phyloP scores from a whole-genome alignment of 2,888 invertebrate genomes.

The Gymnoscelis rufifasciata region DNA sequence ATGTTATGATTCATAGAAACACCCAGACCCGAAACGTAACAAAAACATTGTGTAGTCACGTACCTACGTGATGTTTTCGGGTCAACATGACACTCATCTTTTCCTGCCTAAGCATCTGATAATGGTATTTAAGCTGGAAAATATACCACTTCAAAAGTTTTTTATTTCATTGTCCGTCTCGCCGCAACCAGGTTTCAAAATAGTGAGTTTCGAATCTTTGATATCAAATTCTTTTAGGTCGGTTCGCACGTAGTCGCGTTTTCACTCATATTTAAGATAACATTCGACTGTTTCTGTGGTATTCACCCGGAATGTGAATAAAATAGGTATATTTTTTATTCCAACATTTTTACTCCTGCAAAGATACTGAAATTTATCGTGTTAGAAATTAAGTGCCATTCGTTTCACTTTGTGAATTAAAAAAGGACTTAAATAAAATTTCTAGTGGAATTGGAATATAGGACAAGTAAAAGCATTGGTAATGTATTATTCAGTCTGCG shows the following conservation, averaged over 20 bases:
- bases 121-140: too few species aligned
- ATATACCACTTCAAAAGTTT: slow-evolving; percentile 12
- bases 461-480: slow-evolving; percentile 11
- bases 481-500: slow-evolving; percentile 15
- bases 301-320: slow-evolving; percentile 55
- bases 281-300: slow-evolving; percentile 61
- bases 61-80: too few species aligned
- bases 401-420: slow-evolving; percentile 33
- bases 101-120: too few species aligned
- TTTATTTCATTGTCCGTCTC: slow-evolving; percentile 19
- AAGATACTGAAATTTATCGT: slow-evolving; percentile 48
- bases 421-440: slow-evolving; percentile 23
- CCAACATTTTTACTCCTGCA: slow-evolving; percentile 39
- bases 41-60: too few species aligned
- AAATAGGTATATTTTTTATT: slow-evolving; percentile 63
- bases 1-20: too few species aligned
- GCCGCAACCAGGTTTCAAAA: slow-evolving; percentile 32
- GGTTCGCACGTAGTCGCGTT: slow-evolving; percentile 62
- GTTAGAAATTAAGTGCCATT: slow-evolving; percentile 33
- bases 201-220: slow-evolving; percentile 56
- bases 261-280: slow-evolving; percentile 72
- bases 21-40: too few species aligned
- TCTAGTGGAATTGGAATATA: slow-evolving; percentile 6
- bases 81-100: too few species aligned
- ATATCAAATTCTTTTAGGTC: slow-evolving; percentile 73